These are phyloP conservation scores for Campylomormyrus numenius DNA, from an alignment of 2,113 vertebrate genomes.

Conservation along the genomic window DNA sequence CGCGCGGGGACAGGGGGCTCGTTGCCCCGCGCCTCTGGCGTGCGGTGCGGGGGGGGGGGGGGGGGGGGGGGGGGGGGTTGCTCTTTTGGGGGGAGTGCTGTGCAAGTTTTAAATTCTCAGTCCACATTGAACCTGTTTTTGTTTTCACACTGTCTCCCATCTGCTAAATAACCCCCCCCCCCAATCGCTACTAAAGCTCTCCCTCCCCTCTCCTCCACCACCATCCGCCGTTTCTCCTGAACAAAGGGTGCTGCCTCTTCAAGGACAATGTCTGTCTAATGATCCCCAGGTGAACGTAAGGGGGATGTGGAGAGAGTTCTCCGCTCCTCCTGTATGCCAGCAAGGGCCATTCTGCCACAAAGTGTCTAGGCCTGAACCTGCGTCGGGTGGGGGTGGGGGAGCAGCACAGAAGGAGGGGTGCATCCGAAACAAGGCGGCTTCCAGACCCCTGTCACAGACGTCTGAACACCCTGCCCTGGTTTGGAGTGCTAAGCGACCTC, in stretches of 20 bases:
- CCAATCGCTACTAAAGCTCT: not conserved
- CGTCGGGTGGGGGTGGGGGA: not conserved
- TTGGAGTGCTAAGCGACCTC: not conserved
- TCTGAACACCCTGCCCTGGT: not conserved
- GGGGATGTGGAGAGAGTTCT: not conserved
- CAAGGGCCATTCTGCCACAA: not conserved
- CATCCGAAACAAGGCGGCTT: not conserved
- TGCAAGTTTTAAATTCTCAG: constrained; percentile 71
- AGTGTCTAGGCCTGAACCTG: not conserved
- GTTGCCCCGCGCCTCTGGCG: too few species aligned
- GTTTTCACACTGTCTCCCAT: constrained; percentile 67
- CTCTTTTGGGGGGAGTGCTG: constrained; percentile 47
- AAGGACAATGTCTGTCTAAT: constrained; percentile 63
- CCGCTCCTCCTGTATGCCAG: not conserved
- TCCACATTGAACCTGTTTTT: constrained; percentile 65
- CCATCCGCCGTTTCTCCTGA: constrained; percentile 20
- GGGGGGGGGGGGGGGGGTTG: too few species aligned
- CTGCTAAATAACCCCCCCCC: constrained; percentile 39
- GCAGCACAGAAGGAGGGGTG: not conserved
- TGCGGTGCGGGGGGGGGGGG: too few species aligned
- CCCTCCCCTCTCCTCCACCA: not conserved
- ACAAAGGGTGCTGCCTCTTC: constrained; percentile 54
- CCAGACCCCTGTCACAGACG: not conserved
- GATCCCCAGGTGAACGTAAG: constrained; percentile 56
- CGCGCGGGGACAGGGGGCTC: too few species aligned